Evolutionary conservation across 2,797 vertebrate genomes (phyloP).

Genomic region (Calcarius lapponicus): DNA sequence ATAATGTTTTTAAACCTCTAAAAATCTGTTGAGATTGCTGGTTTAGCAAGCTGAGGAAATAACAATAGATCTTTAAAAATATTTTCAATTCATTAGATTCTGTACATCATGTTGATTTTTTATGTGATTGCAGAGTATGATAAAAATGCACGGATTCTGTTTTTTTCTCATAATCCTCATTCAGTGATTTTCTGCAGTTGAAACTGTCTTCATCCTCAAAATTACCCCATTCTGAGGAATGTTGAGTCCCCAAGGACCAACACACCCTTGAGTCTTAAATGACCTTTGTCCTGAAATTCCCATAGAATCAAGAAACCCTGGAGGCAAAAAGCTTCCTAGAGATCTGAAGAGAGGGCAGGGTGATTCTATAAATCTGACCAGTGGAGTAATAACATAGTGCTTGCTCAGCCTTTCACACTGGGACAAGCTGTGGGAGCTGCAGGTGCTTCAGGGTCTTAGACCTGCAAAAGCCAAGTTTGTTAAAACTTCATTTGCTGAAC

Average conservation of each 20-base stretch:
- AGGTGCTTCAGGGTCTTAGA: conserved; percentile 38
- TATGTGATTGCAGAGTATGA: background rate
- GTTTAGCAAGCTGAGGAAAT: background rate
- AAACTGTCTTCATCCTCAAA: background rate
- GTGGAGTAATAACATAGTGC: background rate
- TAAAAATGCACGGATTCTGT: background rate
- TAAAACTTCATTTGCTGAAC: conserved; percentile 44
- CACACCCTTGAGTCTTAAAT: background rate
- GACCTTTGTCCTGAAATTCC: background rate
- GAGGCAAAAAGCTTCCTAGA: background rate
- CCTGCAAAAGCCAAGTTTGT: background rate
- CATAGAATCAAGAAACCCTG: background rate
- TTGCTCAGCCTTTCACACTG: conserved; percentile 16
- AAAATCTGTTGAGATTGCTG: conserved; percentile 7
- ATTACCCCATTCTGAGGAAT: background rate
- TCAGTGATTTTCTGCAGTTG: background rate
- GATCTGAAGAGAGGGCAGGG: background rate
- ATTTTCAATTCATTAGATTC: background rate
- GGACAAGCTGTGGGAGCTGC: background rate
- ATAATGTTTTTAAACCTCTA: background rate
- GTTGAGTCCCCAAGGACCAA: background rate
- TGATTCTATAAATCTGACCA: background rate
- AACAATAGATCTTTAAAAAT: background rate
- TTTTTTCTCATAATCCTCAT: background rate
- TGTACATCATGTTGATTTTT: background rate